A percentile compares a stretch with the other conserved stretches of the same genome.
Evolutionary conservation across 2,888 invertebrate species (phyloP).

Genomic region (Rotaria magnacalcarata): DNA sequence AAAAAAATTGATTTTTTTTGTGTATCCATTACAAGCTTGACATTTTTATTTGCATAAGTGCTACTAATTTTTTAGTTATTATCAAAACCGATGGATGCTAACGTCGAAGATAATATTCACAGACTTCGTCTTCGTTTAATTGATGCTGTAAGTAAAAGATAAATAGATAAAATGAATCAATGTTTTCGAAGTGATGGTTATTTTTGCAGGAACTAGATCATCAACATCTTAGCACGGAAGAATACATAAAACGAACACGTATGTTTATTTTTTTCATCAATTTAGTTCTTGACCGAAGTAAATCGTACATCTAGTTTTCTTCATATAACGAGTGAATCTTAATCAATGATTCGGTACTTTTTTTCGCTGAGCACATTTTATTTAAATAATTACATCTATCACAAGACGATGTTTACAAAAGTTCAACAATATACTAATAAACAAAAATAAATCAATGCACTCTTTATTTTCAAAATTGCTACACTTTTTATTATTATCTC

Average conservation of each 20-base stretch:
- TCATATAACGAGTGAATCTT: too few species aligned
- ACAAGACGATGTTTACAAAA: too few species aligned
- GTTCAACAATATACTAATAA: too few species aligned
- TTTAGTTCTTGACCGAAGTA: background rate
- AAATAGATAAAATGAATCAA: background rate
- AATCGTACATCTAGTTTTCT: background rate
- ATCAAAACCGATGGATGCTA: background rate
- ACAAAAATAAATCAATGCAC: too few species aligned
- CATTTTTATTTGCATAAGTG: background rate
- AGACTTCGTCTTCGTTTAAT: slow-evolving; percentile 28
- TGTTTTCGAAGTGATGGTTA: background rate
- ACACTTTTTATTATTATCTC: too few species aligned
- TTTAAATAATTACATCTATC: too few species aligned
- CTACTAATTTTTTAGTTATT: background rate
- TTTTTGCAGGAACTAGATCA: background rate
- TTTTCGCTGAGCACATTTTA: too few species aligned
- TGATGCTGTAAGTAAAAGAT: background rate
- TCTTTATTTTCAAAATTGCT: too few species aligned
- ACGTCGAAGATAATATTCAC: slow-evolving; percentile 32
- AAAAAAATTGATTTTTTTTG: background rate
- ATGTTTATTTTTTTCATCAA: background rate
- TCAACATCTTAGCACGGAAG: background rate
- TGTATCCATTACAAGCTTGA: background rate
- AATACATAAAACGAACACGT: background rate
- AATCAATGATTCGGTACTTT: too few species aligned